Evolutionary conservation across 2,888 invertebrate species (phyloP).

Genomic region (Stenurella melanura): DNA sequence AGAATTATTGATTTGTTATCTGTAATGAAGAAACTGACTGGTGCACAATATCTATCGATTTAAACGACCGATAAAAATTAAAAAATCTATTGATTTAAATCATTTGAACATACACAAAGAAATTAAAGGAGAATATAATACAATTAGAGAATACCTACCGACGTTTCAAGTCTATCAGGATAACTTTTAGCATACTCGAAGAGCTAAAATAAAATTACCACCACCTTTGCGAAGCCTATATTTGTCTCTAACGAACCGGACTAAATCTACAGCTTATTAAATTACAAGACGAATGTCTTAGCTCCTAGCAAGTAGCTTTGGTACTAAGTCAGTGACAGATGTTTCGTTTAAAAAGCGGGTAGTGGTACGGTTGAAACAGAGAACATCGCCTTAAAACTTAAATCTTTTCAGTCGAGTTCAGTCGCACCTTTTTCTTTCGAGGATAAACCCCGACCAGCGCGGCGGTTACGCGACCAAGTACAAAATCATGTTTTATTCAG

Average conservation of each 20-base stretch:
- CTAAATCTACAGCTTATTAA: not conserved
- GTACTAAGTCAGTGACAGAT: not conserved
- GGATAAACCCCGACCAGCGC: slow-evolving; percentile 3
- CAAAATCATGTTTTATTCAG: slow-evolving; percentile 33
- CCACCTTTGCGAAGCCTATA: too few species aligned
- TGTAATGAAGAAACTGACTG: too few species aligned
- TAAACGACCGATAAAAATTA: too few species aligned
- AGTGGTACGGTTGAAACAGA: not conserved
- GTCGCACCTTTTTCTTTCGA: slow-evolving; percentile 10
- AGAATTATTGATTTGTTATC: too few species aligned
- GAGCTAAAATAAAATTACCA: too few species aligned
- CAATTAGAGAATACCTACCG: too few species aligned
- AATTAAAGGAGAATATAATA: too few species aligned
- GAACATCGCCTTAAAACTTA: not conserved
- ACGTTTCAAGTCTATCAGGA: too few species aligned
- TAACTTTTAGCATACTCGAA: too few species aligned
- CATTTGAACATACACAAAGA: too few species aligned
- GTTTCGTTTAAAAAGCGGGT: not conserved
- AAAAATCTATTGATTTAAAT: too few species aligned
- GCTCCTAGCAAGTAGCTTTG: not conserved
- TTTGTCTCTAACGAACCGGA: not conserved
- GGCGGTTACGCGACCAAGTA: slow-evolving; percentile 1
- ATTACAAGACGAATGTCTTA: not conserved
- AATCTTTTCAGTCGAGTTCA: slow-evolving; percentile 19
- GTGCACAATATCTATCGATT: too few species aligned